Base-by-base conservation (phyloP, 2,888 invertebrate species). In the Drosophila prolongata region DNA sequence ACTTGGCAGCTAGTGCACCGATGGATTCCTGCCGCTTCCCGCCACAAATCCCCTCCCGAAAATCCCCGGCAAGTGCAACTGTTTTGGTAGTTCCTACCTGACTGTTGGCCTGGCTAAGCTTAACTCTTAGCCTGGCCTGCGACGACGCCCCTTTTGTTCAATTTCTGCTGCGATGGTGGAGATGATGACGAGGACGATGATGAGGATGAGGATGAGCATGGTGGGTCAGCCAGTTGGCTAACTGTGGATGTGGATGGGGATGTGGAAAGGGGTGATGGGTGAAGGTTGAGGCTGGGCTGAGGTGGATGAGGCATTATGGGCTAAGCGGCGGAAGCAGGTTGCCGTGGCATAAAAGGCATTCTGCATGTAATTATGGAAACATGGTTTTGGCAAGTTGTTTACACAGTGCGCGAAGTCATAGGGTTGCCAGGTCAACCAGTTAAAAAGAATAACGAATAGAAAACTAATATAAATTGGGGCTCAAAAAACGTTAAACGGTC, bases 331-430 rank as follows among this genome's bases (percentile, higher is more conserved):
- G 88, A 76, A 79, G 75, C 86, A 68, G 57, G 65, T 49, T 60
- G 68, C 46, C 27, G 53, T 64, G 66, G 38, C 62, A 42, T 54
- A 72, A 64, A 67, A 68, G 79, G 67, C 86, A 89, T 80, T 90
- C 80, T 88, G 87, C 87, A 88, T 88, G 87, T 89, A 88, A 90
- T 90, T 88, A 89, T 86, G 89, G 87, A 76, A 82, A 90, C 87
- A 90, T 90, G 87, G 71, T 87, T 83, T 83, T 85, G 88, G 88
- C 86, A 81, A 78, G 71, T 68, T 75, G 64, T 54, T 69, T 73
- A 55, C 62, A 59, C 80, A 77, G 68, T 55, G 65, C 46, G 38
- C 53, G 24, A 16, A 13, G 27, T 8, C 14, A 30, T 30, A 75
- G 86, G 50, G 78, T 80, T 81, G 80, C 57, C 88, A 70, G 11